These are phyloP conservation scores for Xylocopa sonorina DNA, from an alignment of 1,140 invertebrate species.

Conservation along the genomic window DNA sequence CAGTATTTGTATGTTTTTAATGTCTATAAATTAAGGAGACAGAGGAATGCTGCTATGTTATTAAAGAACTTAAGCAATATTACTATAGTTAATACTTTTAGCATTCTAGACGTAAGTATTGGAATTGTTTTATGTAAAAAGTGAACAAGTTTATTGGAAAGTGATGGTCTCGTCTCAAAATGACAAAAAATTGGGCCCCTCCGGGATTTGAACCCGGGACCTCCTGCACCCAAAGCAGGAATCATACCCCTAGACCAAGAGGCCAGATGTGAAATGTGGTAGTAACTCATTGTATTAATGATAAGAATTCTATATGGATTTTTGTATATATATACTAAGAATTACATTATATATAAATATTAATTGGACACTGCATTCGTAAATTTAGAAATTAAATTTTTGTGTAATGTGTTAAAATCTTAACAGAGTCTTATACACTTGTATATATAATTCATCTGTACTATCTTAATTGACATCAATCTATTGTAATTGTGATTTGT, in stretches of 20 bases:
- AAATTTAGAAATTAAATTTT: too few species aligned
- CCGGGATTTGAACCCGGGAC: conserved; percentile 88
- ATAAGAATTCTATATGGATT: not conserved
- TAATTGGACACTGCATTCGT: too few species aligned
- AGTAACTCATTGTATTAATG: accelerated
- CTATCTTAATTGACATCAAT: not conserved
- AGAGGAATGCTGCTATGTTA: too few species aligned
- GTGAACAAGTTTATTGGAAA: too few species aligned
- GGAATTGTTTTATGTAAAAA: too few species aligned
- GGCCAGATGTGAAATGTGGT: conserved; percentile 71
- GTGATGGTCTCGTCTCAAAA: too few species aligned
- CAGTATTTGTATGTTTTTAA: not conserved
- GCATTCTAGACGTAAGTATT: not conserved
- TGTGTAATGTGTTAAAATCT: not conserved
- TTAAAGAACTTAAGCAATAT: too few species aligned
- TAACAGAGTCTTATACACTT: not conserved
- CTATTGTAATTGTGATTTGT: too few species aligned
- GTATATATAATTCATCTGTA: too few species aligned
- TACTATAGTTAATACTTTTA: too few species aligned
- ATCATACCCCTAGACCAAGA: too few species aligned
- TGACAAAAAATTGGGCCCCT: conserved; percentile 83
- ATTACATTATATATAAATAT: not conserved
- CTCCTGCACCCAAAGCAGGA: conserved; percentile 87
- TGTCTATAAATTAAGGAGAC: too few species aligned
- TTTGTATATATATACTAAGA: not conserved